These are phyloP conservation scores for Napeogenes inachia DNA, from an alignment of 2,888 invertebrate genomes.

Conservation along the genomic window DNA sequence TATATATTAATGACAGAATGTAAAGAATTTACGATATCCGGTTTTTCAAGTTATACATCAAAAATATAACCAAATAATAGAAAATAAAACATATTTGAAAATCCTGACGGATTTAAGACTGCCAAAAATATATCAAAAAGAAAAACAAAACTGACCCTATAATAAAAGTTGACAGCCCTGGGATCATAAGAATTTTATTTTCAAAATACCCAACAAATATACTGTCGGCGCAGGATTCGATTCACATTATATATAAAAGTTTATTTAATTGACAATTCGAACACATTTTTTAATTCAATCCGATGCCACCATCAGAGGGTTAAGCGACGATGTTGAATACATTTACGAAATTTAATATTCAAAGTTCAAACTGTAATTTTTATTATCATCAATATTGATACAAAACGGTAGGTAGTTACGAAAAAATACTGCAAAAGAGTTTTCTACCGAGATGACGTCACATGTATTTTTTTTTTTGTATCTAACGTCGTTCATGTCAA, in stretches of 20 bases:
- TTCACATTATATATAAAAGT: conserved; percentile 48
- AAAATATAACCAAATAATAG: conserved; percentile 13
- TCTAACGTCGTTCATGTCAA: too few relatives aligned
- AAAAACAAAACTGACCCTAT: conserved; percentile 34
- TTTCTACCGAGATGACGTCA: too few relatives aligned
- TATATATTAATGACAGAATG: not conserved
- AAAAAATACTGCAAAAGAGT: too few relatives aligned
- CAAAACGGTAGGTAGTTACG: too few relatives aligned
- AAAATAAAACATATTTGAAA: conserved; percentile 7
- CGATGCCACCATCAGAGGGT: conserved; percentile 37
- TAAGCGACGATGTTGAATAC: conserved; percentile 39
- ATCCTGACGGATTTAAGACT: not conserved
- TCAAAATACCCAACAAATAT: conserved; percentile 38
- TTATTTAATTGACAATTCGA: conserved; percentile 41
- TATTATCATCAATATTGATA: not conserved
- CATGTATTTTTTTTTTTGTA: too few relatives aligned
- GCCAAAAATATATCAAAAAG: not conserved
- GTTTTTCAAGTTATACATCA: too few relatives aligned
- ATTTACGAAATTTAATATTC: conserved; percentile 17
- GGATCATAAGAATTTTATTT: conserved; percentile 39
- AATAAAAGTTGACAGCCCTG: conserved; percentile 45
- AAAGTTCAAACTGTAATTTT: conserved; percentile 15
- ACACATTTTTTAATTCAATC: conserved; percentile 49
- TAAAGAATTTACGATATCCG: too few relatives aligned
- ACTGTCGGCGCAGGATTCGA: conserved; percentile 45